Evolutionary conservation across 2,888 invertebrate species (phyloP), one percentile per base, ranked within the genome.

Genomic region (Rotaria sp.): DNA sequence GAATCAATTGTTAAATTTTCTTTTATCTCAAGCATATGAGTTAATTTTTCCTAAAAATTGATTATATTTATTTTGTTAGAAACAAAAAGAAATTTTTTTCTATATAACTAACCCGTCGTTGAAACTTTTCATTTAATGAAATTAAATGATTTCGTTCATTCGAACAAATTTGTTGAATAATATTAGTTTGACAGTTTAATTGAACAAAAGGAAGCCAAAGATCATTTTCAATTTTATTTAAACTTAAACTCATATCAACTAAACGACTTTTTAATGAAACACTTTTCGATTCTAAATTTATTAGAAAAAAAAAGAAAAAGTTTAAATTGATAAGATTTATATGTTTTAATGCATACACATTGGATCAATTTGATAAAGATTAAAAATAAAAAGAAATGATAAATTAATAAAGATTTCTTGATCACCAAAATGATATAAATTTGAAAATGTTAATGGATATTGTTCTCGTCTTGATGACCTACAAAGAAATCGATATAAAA

Each of bases 351-450:
- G 38, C 67, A 35, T 67, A 67, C 67, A 38, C 18, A 2, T 21
- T 21, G 4, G 35, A 35, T 67, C 67, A 10, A 67, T 45, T 80
- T 80, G 80, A 80, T 15, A n/a, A 45, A 38, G 45, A 80, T 80
- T 80, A 5, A 80, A 35, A n/a, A 80, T 45, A 2, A 80, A 26
- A 45, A 45, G 41, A 80, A 80, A 80, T 45, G 41, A 45, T 80
- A 45, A 80, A 45, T 80, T 80, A 45, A 80, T 80, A 45, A 80
- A 80, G 4, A 80, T 80, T 2, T 80, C 80, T 80, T 80, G 80
- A 45, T 80, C 80, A 80, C 45, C 41, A 45, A 45, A 80, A 45
- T 45, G 80, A 80, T n/a, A 80, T 2, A 80, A 1, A 45, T 45
- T 80, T 5, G 80, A 45, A 80, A 45, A 45, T 41, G 15, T 11